Percentiles rank a stretch among this genome's conserved stretches.
phyloP scores from a whole-genome alignment of 2,797 vertebrate genomes.

The Macrochelys suwanniensis region DNA sequence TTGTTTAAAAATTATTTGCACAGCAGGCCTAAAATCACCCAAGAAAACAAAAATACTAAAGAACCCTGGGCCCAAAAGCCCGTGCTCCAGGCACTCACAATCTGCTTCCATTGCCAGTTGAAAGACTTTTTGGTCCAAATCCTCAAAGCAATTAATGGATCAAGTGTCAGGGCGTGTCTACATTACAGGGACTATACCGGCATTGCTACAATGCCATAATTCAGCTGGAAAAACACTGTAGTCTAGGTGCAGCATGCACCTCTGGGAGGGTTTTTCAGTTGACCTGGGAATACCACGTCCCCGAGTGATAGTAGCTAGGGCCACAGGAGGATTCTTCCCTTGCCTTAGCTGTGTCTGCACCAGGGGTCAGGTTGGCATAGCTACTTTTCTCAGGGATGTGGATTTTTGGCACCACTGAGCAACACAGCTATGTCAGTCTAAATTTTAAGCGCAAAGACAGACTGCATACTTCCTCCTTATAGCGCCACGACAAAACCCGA shows the following conservation, averaged over 20 bases:
- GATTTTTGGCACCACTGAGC: neutral
- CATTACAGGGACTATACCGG: neutral
- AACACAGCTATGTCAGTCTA: neutral
- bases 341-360: neutral
- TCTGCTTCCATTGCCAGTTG: neutral
- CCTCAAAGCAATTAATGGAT: neutral
- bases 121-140: neutral
- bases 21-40: neutral
- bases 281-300: neutral
- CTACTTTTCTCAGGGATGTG: neutral
- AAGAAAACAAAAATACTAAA: neutral
- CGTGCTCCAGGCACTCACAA: neutral
- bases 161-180: neutral
- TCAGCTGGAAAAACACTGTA: neutral
- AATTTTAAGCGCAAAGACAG: neutral
- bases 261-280: too few relatives aligned
- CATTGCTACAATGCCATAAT: neutral
- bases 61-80: neutral
- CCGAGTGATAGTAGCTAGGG: neutral
- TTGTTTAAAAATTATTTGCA: neutral
- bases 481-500: neutral
- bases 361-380: neutral
- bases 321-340: neutral
- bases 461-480: too few relatives aligned
- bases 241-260: neutral